Base-by-base conservation (phyloP, 2,113 vertebrate genomes). In the Brachirus orientalis region DNA sequence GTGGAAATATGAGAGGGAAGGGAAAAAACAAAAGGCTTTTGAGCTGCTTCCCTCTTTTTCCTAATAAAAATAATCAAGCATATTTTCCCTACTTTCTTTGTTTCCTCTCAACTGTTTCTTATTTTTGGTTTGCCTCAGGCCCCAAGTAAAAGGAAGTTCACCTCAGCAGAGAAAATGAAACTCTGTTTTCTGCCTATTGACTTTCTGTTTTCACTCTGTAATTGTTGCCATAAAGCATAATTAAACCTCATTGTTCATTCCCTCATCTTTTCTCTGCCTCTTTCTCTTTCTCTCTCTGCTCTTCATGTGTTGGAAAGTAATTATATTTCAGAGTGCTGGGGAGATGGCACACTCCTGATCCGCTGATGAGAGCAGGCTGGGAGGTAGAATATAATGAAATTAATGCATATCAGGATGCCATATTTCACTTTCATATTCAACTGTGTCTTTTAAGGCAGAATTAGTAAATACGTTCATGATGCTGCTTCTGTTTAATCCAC, bases 151-250 rank as follows among this genome's bases (percentile, higher is more conserved):
- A 54, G 28, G 54, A 63, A 57, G 63, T 70, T 72, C 82, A 84
- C 67, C 77, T 72, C 65, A 48, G 47, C 81, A 64, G 66, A 72
- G 75, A 85, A 85, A 87, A 77, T 71, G 54, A 86, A 68, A 77
- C 71, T 60, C 70, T 69, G 57, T 85, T 88, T n/a, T 83, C 85
- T 79, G 83, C 76, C 62, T 80, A 80, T 75, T 86, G 79, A 88
- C 72, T 87, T 79, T 86, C 57, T 91, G 85, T 89, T 91, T 91
- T 83, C 65, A 62, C 73, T 86, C 73, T 77, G 72, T 88, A 90
- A 92, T 86, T 86, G 84, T 88, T 82, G 81, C 78, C 70, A 84
- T 87, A 76, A 90, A 85, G 82, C 79, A 83, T 88, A 92, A 92
- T 92, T 90, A 91, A 89, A 89, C 72, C 80, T 75, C 66, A 74